Base-by-base conservation (phyloP, 2,113 vertebrate species). In the Pelmatolapia mariae region DNA sequence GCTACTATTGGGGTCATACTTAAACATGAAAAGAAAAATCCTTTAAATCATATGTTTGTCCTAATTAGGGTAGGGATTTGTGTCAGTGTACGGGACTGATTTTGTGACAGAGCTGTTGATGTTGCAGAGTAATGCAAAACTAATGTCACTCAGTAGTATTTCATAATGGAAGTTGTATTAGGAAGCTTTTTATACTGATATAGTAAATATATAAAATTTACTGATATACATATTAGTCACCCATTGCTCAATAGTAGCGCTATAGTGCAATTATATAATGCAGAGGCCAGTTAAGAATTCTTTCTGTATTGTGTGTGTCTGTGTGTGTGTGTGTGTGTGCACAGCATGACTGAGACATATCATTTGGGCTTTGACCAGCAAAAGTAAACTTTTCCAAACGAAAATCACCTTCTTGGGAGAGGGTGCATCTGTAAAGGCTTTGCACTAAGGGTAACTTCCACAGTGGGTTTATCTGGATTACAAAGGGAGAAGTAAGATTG, bases 181-280 rank as follows among this genome's bases (percentile, higher is more conserved):
- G 91, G 91, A 88, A 87, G 89, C 81, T 90, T 88, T 91, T 84
- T 92, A 87, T 86, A 82, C 82, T 90, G 82, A 88, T 92, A 92
- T 36, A 63, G 31, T 59, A 33, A 10, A 63, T n/a, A 63, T 63
- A 12, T n/a, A 22, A 38, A 66, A 66, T 66, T 38, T 66, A 66
- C 61, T 66, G n/a, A n/a, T 66, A 66, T 22, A 22, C 1, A 90
- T 86, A 89, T 92, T 90, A 89, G 76, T 71, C 43, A 83, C 87
- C 83, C 84, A 89, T n/a, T 76, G 79, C 71, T 89, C 87, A 90
- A 85, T 83, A 68, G 81, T 81, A 94, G 85, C 40, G 80, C 92
- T 85, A 80, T 78, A 61, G 86, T 92, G 82, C 79, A 93, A 91
- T 97, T 96, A 96, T 95, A 96, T 93, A 95, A 86, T 90, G 87